These are phyloP conservation scores for Myotis myotis DNA, from an alignment of 2,797 vertebrate genomes.

Conservation along the genomic window DNA sequence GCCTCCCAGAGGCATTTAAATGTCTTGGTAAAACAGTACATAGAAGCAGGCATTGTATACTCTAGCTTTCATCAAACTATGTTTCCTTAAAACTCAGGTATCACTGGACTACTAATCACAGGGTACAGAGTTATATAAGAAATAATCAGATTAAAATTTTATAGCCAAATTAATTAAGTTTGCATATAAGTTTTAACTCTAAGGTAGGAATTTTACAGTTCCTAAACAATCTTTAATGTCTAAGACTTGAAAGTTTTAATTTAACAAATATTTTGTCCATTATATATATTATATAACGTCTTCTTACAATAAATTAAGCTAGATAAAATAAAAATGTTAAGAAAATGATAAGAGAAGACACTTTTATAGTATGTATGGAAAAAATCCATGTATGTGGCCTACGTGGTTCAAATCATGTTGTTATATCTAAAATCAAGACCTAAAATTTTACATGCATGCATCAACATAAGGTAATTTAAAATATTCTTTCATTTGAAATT, in stretches of 20 bases:
- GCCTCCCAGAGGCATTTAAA: constrained; percentile 15
- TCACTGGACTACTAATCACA: background rate
- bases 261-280: background rate
- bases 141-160: background rate
- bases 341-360: background rate
- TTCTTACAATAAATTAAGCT: background rate
- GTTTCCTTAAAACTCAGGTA: constrained; percentile 19
- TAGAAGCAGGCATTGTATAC: background rate
- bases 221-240: background rate
- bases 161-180: background rate
- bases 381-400: background rate
- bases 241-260: background rate
- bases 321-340: background rate
- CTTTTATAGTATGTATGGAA: background rate
- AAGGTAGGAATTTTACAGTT: background rate
- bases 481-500: background rate
- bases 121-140: background rate
- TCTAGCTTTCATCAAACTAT: background rate
- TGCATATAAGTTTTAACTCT: background rate
- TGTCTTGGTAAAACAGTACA: background rate
- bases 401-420: background rate
- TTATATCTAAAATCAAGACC: background rate
- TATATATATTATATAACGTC: background rate
- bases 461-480: background rate
- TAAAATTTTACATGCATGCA: background rate